phyloP scores from a whole-genome alignment of 2,113 vertebrate species.

The Zosterops lateralis region DNA sequence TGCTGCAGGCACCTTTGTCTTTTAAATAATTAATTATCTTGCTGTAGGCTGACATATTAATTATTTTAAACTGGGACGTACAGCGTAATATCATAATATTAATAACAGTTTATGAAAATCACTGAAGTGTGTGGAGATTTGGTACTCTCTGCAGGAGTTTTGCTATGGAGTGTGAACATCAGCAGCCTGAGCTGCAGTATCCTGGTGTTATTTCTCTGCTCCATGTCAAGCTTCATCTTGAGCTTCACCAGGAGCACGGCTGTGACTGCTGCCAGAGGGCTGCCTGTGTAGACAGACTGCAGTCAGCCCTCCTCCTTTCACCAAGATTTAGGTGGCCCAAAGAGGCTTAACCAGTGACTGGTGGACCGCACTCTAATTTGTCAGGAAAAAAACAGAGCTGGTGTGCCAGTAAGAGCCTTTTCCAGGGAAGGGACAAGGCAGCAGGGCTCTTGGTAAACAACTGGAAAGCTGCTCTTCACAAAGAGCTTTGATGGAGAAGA shows the following conservation, averaged over 20 bases:
- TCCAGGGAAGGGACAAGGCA: not conserved
- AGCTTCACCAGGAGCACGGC: not conserved
- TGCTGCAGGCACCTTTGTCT: not conserved
- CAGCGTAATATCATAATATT: not conserved
- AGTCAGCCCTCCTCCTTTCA: not conserved
- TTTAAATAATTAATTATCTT: not conserved
- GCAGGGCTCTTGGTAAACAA: not conserved
- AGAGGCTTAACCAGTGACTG: not conserved
- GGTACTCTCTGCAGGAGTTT: not conserved
- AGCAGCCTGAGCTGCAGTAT: not conserved
- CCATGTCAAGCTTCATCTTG: not conserved
- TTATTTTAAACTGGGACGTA: not conserved
- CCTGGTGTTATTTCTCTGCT: not conserved
- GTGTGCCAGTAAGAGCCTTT: not conserved
- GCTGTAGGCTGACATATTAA: not conserved
- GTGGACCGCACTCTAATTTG: not conserved
- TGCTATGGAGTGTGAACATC: not conserved
- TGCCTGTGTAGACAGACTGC: fast-evolving
- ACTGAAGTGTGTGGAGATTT: not conserved
- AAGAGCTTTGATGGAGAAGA: slow-evolving; percentile 1
- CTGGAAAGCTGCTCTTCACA: not conserved
- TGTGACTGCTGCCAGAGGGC: not conserved
- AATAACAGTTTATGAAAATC: not conserved
- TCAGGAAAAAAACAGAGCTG: not conserved
- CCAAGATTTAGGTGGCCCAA: not conserved